phyloP scores from a whole-genome alignment of 2,113 vertebrate genomes.

The Castor canadensis region DNA sequence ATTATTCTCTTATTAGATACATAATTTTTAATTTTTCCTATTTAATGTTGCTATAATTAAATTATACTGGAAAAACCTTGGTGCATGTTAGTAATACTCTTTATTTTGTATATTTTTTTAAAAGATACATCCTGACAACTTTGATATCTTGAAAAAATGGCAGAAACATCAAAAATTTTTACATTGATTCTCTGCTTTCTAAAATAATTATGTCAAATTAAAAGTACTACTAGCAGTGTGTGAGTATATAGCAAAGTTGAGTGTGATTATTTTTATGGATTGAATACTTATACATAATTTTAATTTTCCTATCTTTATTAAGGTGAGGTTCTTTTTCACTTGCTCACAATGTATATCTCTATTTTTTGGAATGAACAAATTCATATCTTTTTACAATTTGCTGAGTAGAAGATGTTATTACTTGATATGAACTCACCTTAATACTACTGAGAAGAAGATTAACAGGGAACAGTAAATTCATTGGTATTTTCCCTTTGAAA shows the following conservation, averaged over 20 bases:
- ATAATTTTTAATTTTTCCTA: slow-evolving; percentile 1
- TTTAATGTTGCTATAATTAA: not conserved
- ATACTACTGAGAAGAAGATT: not conserved
- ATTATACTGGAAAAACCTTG: not conserved
- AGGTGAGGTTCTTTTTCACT: not conserved
- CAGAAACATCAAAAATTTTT: not conserved
- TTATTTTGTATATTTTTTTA: not conserved
- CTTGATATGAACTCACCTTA: not conserved
- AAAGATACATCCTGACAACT: not conserved
- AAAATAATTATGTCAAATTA: not conserved
- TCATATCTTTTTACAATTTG: not conserved
- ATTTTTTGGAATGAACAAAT: not conserved
- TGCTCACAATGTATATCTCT: not conserved
- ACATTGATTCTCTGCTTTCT: not conserved
- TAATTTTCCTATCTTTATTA: not conserved
- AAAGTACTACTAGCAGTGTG: not conserved
- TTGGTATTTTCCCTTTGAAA: not conserved
- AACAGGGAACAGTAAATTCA: not conserved
- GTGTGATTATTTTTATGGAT: not conserved
- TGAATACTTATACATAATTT: not conserved
- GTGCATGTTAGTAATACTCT: not conserved
- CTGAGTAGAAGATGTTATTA: not conserved
- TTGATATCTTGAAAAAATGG: not conserved
- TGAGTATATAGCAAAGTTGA: not conserved
- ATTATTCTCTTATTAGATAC: not conserved